These are phyloP conservation scores for Cataglyphis rosenhaueri DNA, from an alignment of 2,888 invertebrate genomes.

Conservation along the genomic window DNA sequence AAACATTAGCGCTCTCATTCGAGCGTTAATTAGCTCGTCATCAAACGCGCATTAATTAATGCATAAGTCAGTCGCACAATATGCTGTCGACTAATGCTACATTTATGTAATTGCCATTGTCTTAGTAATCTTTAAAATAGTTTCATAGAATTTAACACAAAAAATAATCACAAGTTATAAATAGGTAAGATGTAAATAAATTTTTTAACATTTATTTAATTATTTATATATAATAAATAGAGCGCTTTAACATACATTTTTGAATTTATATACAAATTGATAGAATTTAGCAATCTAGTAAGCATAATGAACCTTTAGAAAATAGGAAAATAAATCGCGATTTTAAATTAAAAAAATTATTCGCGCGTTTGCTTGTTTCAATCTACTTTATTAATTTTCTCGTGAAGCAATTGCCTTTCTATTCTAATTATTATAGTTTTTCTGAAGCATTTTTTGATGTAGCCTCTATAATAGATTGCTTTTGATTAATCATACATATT, in stretches of 20 bases:
- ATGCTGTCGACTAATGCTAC: constrained; percentile 1
- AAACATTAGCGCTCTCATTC: constrained; percentile 29
- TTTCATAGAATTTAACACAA: not conserved
- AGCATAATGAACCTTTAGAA: not conserved
- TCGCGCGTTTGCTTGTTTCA: not conserved
- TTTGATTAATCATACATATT: constrained; percentile 12
- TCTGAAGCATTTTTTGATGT: not conserved
- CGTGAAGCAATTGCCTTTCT: not conserved
- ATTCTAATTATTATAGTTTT: constrained; percentile 40
- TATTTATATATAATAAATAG: not conserved
- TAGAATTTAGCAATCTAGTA: not conserved
- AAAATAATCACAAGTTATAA: not conserved
- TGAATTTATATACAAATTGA: not conserved
- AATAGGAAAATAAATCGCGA: not conserved
- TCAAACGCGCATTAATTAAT: constrained; percentile 42
- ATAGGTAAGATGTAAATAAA: not conserved
- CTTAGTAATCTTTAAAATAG: not conserved
- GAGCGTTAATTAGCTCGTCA: constrained; percentile 38
- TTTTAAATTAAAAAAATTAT: constrained; percentile 17
- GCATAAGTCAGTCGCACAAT: constrained; percentile 47
- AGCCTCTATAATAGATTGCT: constrained; percentile 24
- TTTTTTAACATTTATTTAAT: not conserved
- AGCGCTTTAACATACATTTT: not conserved
- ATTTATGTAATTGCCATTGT: constrained; percentile 19
- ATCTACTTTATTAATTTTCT: constrained; percentile 20